Evolutionary conservation across 30 jellyfish, hydroid and myxozoan species (phyloP).

Genomic region (Turritopsis dohrnii): DNA sequence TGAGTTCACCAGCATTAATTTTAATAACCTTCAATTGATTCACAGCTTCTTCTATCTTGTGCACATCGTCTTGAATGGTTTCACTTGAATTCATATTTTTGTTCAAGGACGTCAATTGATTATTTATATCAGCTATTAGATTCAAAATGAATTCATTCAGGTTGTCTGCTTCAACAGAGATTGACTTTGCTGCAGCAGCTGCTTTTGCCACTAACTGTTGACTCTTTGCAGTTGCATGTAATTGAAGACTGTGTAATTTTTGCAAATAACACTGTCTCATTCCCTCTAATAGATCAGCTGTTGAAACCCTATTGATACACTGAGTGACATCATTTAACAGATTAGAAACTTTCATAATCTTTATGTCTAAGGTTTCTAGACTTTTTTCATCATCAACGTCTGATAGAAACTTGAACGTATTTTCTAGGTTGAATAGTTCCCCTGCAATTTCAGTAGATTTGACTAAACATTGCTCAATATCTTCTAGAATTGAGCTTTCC

Average conservation of each 20-base stretch:
- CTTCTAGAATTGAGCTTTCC: not conserved
- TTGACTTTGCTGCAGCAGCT: not conserved
- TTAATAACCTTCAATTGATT: not conserved
- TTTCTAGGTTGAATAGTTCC: not conserved
- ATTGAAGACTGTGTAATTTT: not conserved
- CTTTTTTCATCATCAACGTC: not conserved
- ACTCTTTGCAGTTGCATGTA: not conserved
- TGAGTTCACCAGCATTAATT: not conserved
- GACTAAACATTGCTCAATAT: not conserved
- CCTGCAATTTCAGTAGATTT: not conserved
- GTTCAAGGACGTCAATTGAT: not conserved
- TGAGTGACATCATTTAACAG: not conserved
- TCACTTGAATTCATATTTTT: constrained; percentile 1
- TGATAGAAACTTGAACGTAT: not conserved
- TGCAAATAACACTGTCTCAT: not conserved
- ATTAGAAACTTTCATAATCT: not conserved
- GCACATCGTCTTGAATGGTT: not conserved
- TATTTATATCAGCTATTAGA: not conserved
- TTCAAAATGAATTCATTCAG: not conserved
- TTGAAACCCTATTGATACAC: not conserved
- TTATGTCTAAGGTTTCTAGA: not conserved
- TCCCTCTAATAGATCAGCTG: not conserved
- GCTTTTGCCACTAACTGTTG: not conserved
- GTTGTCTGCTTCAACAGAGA: not conserved
- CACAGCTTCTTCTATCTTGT: constrained; percentile 10